These are phyloP conservation scores for Mnemiopsis leidyi DNA, from an alignment of 37 sponge, comb jelly and placozoan genomes.

Conservation along the genomic window DNA sequence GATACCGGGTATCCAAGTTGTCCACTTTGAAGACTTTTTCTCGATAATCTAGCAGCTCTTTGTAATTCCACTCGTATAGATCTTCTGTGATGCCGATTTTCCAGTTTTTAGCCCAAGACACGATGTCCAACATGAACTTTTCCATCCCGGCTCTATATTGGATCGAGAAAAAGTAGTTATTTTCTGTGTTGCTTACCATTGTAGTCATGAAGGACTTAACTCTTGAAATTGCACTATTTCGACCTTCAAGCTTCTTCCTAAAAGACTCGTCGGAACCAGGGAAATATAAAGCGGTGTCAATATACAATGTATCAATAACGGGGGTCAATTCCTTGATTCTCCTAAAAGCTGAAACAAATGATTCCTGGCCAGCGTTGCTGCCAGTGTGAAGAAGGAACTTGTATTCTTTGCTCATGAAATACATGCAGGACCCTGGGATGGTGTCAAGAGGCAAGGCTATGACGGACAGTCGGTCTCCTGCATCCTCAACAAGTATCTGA, in stretches of 20 bases:
- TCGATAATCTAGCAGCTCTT: background rate
- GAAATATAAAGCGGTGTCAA: conserved; percentile 30
- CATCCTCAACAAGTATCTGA: conserved; percentile 8
- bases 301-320: background rate
- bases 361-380: background rate
- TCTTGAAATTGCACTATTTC: background rate
- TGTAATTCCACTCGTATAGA: conserved; percentile 2
- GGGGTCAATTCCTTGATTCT: conserved; percentile 3
- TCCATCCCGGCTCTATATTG: conserved; percentile 30
- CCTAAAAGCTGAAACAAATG: background rate
- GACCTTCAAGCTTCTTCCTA: background rate
- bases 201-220: background rate
- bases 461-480: background rate
- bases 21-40: background rate
- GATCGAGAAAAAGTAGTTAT: conserved; percentile 13
- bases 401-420: background rate
- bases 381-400: conserved; percentile 58
- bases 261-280: background rate
- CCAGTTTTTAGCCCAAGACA: conserved; percentile 2
- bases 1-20: background rate
- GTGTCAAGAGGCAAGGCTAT: conserved; percentile 54
- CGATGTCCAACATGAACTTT: background rate
- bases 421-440: conserved; percentile 62
- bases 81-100: conserved; percentile 53
- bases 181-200: background rate